Base-by-base conservation (phyloP, 2,888 invertebrate genomes). In the Fabriciana adippe region DNA sequence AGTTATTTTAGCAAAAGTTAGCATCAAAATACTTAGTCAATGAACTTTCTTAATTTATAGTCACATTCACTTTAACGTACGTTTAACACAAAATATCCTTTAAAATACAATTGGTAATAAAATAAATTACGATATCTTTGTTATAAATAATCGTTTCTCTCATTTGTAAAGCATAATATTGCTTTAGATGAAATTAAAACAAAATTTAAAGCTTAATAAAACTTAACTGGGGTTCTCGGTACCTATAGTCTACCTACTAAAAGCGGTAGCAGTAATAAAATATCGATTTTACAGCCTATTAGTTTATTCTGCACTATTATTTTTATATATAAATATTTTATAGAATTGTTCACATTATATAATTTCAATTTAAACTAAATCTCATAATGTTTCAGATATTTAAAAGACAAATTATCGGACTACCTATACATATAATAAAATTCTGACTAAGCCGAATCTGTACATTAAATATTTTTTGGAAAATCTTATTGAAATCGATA, bases 181-280 rank as follows among this genome's bases (percentile, higher is more conserved):
- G 57, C 60, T 63, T 53, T 53, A 41, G 64, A 55, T 18, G 51
- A 64, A 70, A 70, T 73, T 68, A 71, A 72, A 70, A 67, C 57
- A 35, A 66, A 73, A 74, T 73, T 73, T 69, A 73, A 63, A 55
- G 59, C 35, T 47, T 61, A 59, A 70, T 74, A 69, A 73, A 72
- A 56, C 53, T 66, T 63, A 41, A 64, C 54, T 60, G 54, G 62
- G 66, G 53, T 45, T 60, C 26, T 5, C 35, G 56, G 56, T 66
- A 61, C 66, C 48, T 66, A 64, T 61, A 48, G 63, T 63, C 35
- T 65, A 26, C 59, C 41, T 60, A 55, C 61, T 62, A 60, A 64
- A 50, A 66, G 69, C 72, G 69, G 70, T 70, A 72, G 70, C 67
- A 31, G 66, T 31, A 55, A 62, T 73, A 69, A 70, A 72, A 70